phyloP scores from a whole-genome alignment of 2,797 vertebrate species.

The Lacerta agilis region DNA sequence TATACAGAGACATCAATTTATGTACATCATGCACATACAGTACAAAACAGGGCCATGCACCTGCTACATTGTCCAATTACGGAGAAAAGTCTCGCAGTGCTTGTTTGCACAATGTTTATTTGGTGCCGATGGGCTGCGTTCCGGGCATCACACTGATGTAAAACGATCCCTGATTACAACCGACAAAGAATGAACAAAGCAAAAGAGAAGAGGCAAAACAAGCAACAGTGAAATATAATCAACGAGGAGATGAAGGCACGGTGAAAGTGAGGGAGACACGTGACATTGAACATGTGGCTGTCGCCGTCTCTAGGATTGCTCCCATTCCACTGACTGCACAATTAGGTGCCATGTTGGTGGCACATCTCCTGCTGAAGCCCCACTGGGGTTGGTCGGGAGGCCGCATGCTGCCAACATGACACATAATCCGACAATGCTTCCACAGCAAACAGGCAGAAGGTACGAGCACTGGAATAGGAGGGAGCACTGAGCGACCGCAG shows the following conservation, averaged over 20 bases:
- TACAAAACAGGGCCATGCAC: background rate
- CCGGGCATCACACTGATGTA: background rate
- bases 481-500: background rate
- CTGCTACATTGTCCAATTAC: background rate
- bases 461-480: too few species aligned
- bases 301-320: background rate
- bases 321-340: background rate
- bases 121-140: background rate
- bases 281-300: background rate
- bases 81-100: background rate
- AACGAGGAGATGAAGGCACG: background rate
- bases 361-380: background rate
- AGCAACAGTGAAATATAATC: background rate
- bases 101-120: background rate
- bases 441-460: background rate
- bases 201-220: background rate
- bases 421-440: background rate
- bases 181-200: background rate
- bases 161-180: background rate
- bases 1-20: background rate
- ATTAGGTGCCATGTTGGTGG: background rate
- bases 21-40: background rate
- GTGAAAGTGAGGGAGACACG: too few species aligned
- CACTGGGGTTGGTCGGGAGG: too few species aligned
- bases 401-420: background rate